Conservation (phyloP, 2,888 invertebrate species). For the Linyphia triangularis region DNA sequence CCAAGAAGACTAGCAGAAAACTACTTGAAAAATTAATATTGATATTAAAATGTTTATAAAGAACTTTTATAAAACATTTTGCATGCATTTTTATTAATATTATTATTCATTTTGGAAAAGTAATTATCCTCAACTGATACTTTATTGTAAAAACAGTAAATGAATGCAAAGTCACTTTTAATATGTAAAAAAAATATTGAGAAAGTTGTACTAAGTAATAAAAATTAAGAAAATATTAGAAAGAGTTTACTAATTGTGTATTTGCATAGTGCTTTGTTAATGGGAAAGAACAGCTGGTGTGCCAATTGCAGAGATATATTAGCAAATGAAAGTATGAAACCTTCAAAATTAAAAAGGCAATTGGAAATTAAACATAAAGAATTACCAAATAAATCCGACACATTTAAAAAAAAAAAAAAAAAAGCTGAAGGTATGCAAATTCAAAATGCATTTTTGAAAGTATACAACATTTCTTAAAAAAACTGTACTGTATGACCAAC, state of each 20-base stretch:
- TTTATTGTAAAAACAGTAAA: too few species aligned
- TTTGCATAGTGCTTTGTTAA: slow-evolving; percentile 21
- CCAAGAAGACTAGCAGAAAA: too few species aligned
- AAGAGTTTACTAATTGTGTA: slow-evolving; percentile 11
- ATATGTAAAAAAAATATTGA: slow-evolving; percentile 30
- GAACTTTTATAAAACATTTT: too few species aligned
- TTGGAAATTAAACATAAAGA: slow-evolving; percentile 16
- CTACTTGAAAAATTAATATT: too few species aligned
- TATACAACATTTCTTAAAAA: too few species aligned
- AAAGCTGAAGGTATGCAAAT: neutral
- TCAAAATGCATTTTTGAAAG: slow-evolving; percentile 15
- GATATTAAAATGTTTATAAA: too few species aligned
- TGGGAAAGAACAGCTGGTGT: neutral
- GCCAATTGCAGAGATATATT: slow-evolving; percentile 19
- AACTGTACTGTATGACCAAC: neutral
- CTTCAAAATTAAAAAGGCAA: slow-evolving; percentile 26
- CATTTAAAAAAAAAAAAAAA: too few species aligned
- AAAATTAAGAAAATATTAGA: slow-evolving; percentile 43
- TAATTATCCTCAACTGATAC: too few species aligned
- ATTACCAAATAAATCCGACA: slow-evolving; percentile 9
- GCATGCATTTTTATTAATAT: too few species aligned
- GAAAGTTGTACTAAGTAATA: slow-evolving; percentile 23
- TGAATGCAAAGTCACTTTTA: too few species aligned
- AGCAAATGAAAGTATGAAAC: slow-evolving; percentile 35
- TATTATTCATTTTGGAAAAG: too few species aligned